phyloP scores from a whole-genome alignment of 2,888 invertebrate species.

The Asteroscopus sphinx region DNA sequence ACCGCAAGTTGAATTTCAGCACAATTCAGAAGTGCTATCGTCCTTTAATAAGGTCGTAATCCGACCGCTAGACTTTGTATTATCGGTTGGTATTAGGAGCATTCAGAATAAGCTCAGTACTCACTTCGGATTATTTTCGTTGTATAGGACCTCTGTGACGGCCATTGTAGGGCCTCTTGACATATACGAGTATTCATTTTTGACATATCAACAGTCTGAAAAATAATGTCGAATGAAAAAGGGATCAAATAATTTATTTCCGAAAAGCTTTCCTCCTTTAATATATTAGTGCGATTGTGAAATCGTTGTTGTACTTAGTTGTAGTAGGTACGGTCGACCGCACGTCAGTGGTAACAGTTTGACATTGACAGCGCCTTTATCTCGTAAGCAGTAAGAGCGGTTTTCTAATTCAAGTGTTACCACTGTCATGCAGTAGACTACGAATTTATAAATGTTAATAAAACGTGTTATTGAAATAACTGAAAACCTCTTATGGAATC shows the following conservation, averaged over 20 bases:
- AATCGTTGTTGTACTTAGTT: not conserved
- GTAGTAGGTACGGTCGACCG: no score
- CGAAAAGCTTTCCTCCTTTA: not conserved
- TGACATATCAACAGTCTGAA: not conserved
- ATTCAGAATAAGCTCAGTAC: not conserved
- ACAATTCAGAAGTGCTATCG: not conserved
- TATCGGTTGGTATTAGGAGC: no score
- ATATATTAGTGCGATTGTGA: not conserved
- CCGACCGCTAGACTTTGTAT: no score
- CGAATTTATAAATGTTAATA: no score
- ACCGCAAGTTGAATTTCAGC: not conserved
- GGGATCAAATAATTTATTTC: not conserved
- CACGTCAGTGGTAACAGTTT: no score
- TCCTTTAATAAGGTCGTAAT: no score
- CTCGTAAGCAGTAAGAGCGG: no score
- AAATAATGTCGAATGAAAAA: not conserved
- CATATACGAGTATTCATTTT: not conserved
- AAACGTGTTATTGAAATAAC: no score
- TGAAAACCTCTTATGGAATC: no score
- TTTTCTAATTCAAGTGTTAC: no score
- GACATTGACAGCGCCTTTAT: no score
- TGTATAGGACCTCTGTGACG: not conserved
- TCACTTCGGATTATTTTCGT: conserved; percentile 4
- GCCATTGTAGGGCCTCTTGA: not conserved
- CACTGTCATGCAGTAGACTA: no score